Evolutionary conservation across 37 sponge, comb jelly and placozoan genomes (phyloP).

Genomic region (Axinella damicornis): DNA sequence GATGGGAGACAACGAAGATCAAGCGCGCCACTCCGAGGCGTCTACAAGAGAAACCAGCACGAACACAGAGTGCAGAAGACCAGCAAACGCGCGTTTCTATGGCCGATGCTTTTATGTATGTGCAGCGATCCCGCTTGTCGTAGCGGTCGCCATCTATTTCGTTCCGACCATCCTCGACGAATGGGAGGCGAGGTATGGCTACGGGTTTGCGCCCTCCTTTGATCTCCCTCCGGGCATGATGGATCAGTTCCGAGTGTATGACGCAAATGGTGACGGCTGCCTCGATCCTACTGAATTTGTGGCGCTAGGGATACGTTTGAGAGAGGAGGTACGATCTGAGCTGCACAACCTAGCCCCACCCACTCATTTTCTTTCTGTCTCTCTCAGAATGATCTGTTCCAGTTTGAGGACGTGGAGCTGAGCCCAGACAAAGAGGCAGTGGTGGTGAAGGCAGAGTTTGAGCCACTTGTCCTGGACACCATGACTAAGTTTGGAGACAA

Average conservation of each 20-base stretch:
- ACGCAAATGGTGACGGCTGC: conserved; percentile 57
- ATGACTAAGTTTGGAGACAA: conserved; percentile 67
- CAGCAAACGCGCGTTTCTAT: too few species aligned
- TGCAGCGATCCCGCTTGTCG: conserved; percentile 34
- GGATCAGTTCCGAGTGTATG: conserved; percentile 68
- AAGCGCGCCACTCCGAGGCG: too few species aligned
- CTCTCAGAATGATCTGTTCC: conserved; percentile 20
- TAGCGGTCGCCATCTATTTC: conserved; percentile 28
- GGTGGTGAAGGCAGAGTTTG: conserved; percentile 44
- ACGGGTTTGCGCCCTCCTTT: conserved; percentile 22
- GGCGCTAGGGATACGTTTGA: background rate
- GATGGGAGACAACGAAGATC: too few species aligned
- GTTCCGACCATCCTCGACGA: conserved; percentile 11
- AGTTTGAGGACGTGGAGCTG: conserved; percentile 49
- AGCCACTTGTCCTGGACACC: conserved; percentile 48
- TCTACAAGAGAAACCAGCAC: too few species aligned
- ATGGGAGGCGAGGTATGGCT: conserved; percentile 44
- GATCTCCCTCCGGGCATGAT: conserved; percentile 55
- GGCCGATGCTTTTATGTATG: too few species aligned
- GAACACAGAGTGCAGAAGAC: too few species aligned
- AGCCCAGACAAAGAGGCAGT: conserved; percentile 51
- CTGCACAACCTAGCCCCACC: too few species aligned
- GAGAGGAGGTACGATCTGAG: conserved; percentile 3
- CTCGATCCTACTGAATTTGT: conserved; percentile 84
- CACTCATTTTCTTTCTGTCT: background rate